Conservation (phyloP, 1,140 invertebrate genomes). For the Pseudobourletiella spinata region DNA sequence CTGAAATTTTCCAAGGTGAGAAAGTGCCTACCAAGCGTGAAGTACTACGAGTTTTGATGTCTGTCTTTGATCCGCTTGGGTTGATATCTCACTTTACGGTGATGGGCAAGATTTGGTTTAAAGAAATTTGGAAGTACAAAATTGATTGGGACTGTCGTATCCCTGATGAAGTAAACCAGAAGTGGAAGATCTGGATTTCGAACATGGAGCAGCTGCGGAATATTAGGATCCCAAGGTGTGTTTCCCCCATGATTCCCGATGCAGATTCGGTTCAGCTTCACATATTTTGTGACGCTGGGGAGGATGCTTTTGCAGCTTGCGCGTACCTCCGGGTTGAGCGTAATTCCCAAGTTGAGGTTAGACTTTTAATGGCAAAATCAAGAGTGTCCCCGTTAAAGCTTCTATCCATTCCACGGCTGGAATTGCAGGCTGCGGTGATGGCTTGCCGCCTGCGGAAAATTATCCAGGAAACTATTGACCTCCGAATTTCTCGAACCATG, state of each 20-base stretch:
- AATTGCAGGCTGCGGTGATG: conserved; percentile 42
- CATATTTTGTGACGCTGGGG: conserved; percentile 18
- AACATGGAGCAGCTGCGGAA: neutral
- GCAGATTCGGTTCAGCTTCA: conserved; percentile 21
- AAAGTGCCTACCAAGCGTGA: conserved; percentile 17
- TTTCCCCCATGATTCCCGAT: neutral
- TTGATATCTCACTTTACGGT: conserved; percentile 14
- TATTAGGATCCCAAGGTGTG: conserved; percentile 13
- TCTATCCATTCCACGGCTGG: conserved; percentile 41
- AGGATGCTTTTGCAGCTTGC: conserved; percentile 5
- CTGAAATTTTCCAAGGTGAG: conserved; percentile 4
- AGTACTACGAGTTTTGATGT: neutral
- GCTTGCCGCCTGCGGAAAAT: conserved; percentile 37
- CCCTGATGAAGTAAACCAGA: neutral
- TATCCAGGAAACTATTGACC: neutral
- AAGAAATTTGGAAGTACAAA: conserved; percentile 22
- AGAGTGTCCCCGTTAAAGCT: conserved; percentile 38
- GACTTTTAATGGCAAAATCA: neutral
- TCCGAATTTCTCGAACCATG: conserved; percentile 1
- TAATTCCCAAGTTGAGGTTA: neutral
- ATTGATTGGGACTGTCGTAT: conserved; percentile 26
- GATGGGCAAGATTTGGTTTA: conserved; percentile 17
- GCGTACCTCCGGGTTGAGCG: neutral
- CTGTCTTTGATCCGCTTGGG: conserved; percentile 24
- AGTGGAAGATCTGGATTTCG: conserved; percentile 17